Evolutionary conservation across 2,797 vertebrate species (phyloP), one percentile per base, ranked within the genome.

Genomic region (Characodon lateralis): DNA sequence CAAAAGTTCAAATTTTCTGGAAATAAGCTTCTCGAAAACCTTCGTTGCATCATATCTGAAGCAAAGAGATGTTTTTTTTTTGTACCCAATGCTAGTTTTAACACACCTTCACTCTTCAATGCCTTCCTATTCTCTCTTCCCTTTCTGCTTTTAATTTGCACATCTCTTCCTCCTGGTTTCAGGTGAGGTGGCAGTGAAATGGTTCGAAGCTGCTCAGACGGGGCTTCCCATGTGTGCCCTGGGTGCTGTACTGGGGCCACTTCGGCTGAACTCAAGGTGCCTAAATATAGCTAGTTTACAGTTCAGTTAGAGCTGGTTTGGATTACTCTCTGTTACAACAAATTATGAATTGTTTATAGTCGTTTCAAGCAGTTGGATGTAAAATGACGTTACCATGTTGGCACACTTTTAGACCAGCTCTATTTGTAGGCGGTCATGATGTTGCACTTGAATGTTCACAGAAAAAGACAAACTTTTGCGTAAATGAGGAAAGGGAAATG

Each of bases 101-200:
- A 56, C 61, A 59, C 24, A 51, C 24, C 2, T 53, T 22, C 7
- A n/a, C 26, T 0, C 8, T 58, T 56, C 1, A 65, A 24, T 48
- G 20, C 26, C 14, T 59, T 43, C 18, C 74, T 18, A 0, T 43
- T 74, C 55, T 55, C 68, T 71, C 22, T 69, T 16, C 13, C 76
- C 8, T 5, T 73, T 50, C 81, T 35, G 20, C 70, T 28, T 43
- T 48, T 69, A 26, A 66, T 84, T 28, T 55, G 8, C 59, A 74
- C 14, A 3, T 71, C 7, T 73, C n/a, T 71, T 70, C 13, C 28
- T 43, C 24, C 31, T 73, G 31, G 20, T 55, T 80, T 68, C 84
- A 99, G 98, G 98, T 0, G 98, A 99, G 87, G 95, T 99, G 0
- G 96, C 96, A 41, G 98, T 99, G 66, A 99, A 99, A 72, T 98